These are phyloP conservation scores for Timema podura DNA, from an alignment of 2,888 invertebrate species.

Conservation along the genomic window DNA sequence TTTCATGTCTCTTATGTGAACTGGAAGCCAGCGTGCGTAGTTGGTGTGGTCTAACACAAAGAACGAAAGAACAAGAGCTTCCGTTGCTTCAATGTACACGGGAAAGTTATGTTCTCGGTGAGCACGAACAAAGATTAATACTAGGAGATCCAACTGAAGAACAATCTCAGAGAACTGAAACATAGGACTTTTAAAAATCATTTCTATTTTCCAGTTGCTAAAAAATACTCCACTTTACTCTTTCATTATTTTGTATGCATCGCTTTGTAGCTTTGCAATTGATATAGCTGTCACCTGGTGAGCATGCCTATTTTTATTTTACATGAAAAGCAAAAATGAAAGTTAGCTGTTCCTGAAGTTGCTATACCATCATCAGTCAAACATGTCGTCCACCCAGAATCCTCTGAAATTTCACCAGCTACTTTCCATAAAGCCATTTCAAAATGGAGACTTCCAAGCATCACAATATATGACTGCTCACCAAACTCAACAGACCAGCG, in stretches of 20 bases:
- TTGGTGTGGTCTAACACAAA: constrained; percentile 11
- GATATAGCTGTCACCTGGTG: not conserved
- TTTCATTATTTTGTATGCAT: constrained; percentile 7
- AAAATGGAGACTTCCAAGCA: no score
- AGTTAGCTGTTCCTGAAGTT: not conserved
- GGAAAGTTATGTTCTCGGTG: no score
- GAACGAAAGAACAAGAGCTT: not conserved
- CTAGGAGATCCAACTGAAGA: not conserved
- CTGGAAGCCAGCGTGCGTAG: not conserved
- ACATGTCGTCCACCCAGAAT: not conserved
- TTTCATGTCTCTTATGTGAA: not conserved
- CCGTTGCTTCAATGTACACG: no score
- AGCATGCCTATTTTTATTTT: not conserved
- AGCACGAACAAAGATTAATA: constrained; percentile 3
- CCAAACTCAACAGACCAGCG: no score
- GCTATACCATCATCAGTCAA: constrained; percentile 1
- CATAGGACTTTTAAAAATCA: not conserved
- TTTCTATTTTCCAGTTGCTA: constrained; percentile 3
- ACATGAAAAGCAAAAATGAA: constrained; percentile 4
- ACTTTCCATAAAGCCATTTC: not conserved
- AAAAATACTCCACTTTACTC: not conserved
- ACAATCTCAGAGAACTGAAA: not conserved
- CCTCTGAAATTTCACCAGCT: not conserved
- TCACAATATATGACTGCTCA: no score
- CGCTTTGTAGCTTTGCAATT: constrained; percentile 1